Evolutionary conservation across 2,797 vertebrate species (phyloP).

Genomic region (Bryconaethiops microstoma): DNA sequence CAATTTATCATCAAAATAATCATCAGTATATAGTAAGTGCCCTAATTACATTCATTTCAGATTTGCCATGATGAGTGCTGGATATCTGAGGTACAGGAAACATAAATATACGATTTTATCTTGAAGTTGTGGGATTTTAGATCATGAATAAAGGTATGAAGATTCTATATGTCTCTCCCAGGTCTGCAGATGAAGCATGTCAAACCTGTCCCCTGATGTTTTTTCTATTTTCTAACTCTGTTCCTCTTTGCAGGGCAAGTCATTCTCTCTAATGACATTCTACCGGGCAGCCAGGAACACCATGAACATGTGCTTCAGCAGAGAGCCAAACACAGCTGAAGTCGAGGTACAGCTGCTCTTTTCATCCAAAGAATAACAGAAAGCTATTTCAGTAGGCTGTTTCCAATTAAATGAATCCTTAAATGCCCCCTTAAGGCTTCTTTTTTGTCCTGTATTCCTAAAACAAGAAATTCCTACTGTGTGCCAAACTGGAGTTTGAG

Average conservation of each 20-base stretch:
- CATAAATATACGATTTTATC: too few relatives aligned
- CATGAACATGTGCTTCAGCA: slow-evolving; percentile 99
- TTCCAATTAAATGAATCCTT: not conserved
- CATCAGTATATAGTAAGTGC: too few relatives aligned
- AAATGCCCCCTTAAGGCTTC: not conserved
- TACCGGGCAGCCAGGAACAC: slow-evolving; percentile 98
- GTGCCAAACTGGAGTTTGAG: too few relatives aligned
- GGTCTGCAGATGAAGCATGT: not conserved
- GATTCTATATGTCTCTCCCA: not conserved
- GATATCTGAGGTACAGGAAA: too few relatives aligned
- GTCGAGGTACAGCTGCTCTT: slow-evolving; percentile 86
- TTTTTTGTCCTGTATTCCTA: too few relatives aligned
- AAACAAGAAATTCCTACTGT: too few relatives aligned
- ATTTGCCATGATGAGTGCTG: too few relatives aligned
- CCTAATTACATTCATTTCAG: too few relatives aligned
- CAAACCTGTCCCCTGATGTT: not conserved
- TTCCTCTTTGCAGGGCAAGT: slow-evolving; percentile 86
- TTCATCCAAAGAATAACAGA: not conserved
- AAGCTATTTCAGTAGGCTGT: not conserved
- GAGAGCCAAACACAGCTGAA: slow-evolving; percentile 92
- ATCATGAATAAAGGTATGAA: too few relatives aligned
- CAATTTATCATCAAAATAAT: too few relatives aligned
- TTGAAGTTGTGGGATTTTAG: too few relatives aligned
- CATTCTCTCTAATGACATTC: slow-evolving; percentile 98
- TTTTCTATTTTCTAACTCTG: slow-evolving; percentile 1